A percentile compares a stretch with the other conserved stretches of the same genome.
phyloP scores from a whole-genome alignment of 1,140 invertebrate species.

The Musca vetustissima region DNA sequence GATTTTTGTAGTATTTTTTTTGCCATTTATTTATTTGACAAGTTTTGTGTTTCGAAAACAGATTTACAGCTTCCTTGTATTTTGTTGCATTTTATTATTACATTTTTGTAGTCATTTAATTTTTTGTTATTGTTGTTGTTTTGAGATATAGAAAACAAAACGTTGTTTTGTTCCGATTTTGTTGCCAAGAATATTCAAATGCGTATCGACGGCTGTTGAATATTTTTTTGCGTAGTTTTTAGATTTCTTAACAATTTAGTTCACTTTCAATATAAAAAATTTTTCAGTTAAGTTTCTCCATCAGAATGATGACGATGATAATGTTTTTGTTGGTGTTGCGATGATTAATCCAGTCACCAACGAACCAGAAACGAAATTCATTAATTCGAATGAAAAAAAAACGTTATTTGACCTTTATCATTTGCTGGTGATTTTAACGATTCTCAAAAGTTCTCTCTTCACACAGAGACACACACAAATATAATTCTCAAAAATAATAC shows the following conservation, averaged over 20 bases:
- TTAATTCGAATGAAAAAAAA: not conserved
- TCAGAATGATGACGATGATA: too few relatives aligned
- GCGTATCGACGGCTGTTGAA: not conserved
- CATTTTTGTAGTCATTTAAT: not conserved
- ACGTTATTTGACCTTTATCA: constrained; percentile 18
- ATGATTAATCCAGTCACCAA: constrained; percentile 9
- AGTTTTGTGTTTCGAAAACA: constrained; percentile 28
- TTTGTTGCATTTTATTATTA: constrained; percentile 5
- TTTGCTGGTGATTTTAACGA: not conserved
- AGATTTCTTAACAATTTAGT: constrained; percentile 10
- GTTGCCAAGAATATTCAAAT: too few relatives aligned
- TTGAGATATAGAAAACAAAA: too few relatives aligned
- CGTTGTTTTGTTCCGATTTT: too few relatives aligned
- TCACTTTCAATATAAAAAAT: not conserved
- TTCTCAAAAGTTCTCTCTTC: too few relatives aligned
- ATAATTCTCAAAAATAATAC: too few relatives aligned
- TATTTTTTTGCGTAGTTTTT: constrained; percentile 7
- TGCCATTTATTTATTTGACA: constrained; percentile 31
- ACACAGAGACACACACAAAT: not conserved
- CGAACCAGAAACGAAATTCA: constrained; percentile 1
- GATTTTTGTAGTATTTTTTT: too few relatives aligned
- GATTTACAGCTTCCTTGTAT: constrained; percentile 1
- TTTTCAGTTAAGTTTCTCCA: too few relatives aligned
- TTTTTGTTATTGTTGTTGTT: too few relatives aligned
- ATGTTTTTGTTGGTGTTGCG: not conserved